Evolutionary conservation across 2,113 vertebrate species (phyloP).

Genomic region (Machaerirhynchus nigripectus): DNA sequence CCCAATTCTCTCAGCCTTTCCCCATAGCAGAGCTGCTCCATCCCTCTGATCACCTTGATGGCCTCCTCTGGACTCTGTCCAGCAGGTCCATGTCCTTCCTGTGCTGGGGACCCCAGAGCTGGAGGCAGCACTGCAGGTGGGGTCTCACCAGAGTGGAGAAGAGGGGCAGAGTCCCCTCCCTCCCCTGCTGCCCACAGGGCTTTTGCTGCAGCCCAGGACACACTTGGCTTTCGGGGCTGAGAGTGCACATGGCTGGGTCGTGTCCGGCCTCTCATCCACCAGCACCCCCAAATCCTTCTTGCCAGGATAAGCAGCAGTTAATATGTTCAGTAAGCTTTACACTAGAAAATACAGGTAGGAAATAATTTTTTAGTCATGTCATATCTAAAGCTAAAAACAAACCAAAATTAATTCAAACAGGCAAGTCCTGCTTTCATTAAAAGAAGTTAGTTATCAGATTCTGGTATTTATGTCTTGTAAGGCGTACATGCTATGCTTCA

Average conservation of each 20-base stretch:
- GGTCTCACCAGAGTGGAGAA: neutral
- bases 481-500: neutral
- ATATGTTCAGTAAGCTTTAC: neutral
- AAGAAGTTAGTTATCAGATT: neutral
- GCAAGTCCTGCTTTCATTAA: neutral
- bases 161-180: neutral
- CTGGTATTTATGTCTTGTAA: neutral
- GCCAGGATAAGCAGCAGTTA: neutral
- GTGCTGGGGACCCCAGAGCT: neutral
- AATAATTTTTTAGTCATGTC: neutral
- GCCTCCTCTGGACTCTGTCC: neutral
- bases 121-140: neutral
- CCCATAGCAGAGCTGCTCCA: neutral
- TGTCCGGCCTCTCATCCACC: neutral
- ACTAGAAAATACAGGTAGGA: neutral
- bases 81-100: neutral
- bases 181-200: neutral
- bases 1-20: neutral
- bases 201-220: neutral
- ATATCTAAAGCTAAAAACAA: neutral
- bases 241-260: neutral
- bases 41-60: rapidly evolving
- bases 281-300: neutral
- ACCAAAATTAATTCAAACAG: neutral
- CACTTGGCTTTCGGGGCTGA: neutral